A percentile compares a stretch with the other conserved stretches of the same genome.
Evolutionary conservation across 2,888 invertebrate species (phyloP).

Genomic region (Drosophila antonietae): DNA sequence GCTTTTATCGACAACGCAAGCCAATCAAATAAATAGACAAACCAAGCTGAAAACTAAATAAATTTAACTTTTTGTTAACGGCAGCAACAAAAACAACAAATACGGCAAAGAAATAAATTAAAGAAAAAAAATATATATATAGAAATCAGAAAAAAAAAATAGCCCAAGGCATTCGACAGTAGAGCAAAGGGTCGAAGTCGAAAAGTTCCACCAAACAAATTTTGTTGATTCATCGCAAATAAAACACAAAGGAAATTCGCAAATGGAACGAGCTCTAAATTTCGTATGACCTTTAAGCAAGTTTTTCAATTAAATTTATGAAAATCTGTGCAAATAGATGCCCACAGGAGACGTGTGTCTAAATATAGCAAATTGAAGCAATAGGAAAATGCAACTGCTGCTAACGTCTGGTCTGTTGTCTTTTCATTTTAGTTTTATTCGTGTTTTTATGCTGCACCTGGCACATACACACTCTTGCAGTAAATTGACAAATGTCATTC

Average conservation of each 20-base stretch:
- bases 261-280: conserved; percentile 9
- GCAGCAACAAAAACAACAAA: not conserved
- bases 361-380: not conserved
- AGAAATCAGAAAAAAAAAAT: conserved; percentile 33
- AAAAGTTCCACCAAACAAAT: conserved; percentile 22
- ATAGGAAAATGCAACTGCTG: conserved; percentile 39
- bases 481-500: no score
- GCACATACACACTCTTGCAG: no score
- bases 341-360: not conserved
- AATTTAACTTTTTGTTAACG: conserved; percentile 53
- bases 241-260: conserved; percentile 27
- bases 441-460: not conserved
- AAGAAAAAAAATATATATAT: conserved; percentile 25
- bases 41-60: conserved; percentile 65
- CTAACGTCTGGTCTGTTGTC: not conserved
- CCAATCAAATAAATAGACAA: conserved; percentile 75
- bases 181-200: conserved; percentile 27
- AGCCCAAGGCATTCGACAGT: conserved; percentile 26
- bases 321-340: conserved; percentile 7
- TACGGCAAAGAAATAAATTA: not conserved
- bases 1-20: conserved; percentile 57
- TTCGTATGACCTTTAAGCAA: conserved; percentile 31
- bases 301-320: conserved; percentile 67
- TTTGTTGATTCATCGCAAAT: conserved; percentile 60
- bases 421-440: not conserved